phyloP scores from a whole-genome alignment of 2,888 invertebrate species.

The Drosophila diplacantha region DNA sequence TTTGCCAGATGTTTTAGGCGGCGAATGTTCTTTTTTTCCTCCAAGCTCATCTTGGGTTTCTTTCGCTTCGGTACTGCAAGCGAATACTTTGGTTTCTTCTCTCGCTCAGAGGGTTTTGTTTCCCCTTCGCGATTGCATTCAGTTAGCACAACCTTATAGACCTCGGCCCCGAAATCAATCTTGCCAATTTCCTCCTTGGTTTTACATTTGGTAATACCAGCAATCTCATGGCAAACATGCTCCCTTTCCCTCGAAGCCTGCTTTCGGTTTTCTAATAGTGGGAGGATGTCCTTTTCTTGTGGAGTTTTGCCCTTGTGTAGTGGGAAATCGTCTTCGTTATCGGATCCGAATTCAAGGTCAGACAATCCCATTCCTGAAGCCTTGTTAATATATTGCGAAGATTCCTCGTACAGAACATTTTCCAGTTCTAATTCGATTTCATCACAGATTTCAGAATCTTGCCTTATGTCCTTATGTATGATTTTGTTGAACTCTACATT shows the following conservation, averaged over 20 bases:
- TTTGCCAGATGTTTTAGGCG: conserved; percentile 43
- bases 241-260: background rate
- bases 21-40: conserved; percentile 45
- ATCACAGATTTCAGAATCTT: background rate
- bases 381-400: background rate
- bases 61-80: background rate
- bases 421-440: conserved; percentile 28
- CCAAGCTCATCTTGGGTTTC: conserved; percentile 33
- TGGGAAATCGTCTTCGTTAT: background rate
- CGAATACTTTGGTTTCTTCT: background rate
- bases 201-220: conserved; percentile 11
- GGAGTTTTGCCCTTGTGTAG: too few relatives aligned
- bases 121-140: conserved; percentile 10
- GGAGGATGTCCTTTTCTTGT: background rate
- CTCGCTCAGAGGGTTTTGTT: background rate
- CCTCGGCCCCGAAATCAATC: background rate
- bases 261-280: background rate
- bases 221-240: conserved; percentile 14
- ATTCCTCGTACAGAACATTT: conserved; percentile 32
- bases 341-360: background rate
- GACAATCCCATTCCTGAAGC: background rate
- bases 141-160: conserved; percentile 21
- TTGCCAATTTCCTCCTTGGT: conserved; percentile 20
- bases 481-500: conserved; percentile 36
- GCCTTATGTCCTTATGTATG: background rate